phyloP scores from a whole-genome alignment of 2,113 vertebrate genomes.

The Sebastes fasciatus region DNA sequence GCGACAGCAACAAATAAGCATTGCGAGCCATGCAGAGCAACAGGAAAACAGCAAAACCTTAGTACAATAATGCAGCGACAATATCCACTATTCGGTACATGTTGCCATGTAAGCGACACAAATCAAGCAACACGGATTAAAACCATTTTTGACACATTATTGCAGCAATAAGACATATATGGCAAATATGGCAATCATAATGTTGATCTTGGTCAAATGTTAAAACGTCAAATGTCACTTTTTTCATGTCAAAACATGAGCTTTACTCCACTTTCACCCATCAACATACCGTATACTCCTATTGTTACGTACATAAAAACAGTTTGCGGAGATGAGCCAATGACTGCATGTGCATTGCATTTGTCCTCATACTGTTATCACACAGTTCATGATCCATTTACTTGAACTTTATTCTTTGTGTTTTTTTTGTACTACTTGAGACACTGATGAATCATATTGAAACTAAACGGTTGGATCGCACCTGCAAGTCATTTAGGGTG shows the following conservation, averaged over 20 bases:
- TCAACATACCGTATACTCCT: background rate
- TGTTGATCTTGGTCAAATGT: background rate
- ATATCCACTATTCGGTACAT: background rate
- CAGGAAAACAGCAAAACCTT: background rate
- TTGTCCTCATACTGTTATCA: background rate
- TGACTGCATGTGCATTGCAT: background rate
- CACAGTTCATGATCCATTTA: background rate
- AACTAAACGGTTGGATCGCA: slow-evolving; percentile 10
- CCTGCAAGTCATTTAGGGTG: background rate
- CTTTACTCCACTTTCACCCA: background rate
- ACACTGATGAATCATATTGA: background rate
- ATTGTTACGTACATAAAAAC: background rate
- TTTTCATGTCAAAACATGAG: background rate
- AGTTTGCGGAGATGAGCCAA: background rate
- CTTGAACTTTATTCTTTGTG: background rate
- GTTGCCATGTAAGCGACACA: background rate
- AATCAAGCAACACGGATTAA: too few species aligned
- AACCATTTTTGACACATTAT: background rate
- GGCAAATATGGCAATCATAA: too few species aligned
- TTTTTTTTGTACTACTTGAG: background rate
- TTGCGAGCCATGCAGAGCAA: background rate
- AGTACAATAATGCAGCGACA: background rate
- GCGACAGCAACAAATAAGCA: background rate
- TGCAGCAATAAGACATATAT: background rate
- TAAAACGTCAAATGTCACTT: background rate